Evolutionary conservation across 2,888 invertebrate species (phyloP).

Genomic region (Amblyjoppa fuscipennis): DNA sequence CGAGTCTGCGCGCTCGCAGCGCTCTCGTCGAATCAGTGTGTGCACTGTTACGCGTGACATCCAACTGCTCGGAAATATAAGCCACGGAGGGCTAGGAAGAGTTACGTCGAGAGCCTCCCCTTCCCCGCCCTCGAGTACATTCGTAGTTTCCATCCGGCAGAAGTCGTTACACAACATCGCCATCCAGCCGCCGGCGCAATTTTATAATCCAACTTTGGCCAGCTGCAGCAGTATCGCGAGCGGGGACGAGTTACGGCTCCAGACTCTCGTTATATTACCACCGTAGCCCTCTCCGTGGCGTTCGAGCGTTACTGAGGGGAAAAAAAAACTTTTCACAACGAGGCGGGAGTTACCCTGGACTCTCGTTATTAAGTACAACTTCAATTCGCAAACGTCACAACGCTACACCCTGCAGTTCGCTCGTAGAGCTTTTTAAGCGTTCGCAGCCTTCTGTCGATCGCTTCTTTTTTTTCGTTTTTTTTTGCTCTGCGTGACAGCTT

Average conservation of each 20-base stretch:
- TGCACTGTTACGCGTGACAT: not conserved
- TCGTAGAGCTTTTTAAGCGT: constrained; percentile 13
- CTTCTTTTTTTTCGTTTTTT: not conserved
- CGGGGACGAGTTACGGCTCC: constrained; percentile 57
- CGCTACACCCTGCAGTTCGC: constrained; percentile 19
- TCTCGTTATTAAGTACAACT: constrained; percentile 51
- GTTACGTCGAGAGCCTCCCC: constrained; percentile 1
- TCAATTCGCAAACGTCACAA: constrained; percentile 50
- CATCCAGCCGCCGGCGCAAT: constrained; percentile 57
- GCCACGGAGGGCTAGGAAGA: not conserved
- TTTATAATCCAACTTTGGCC: constrained; percentile 72
- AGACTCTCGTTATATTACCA: constrained; percentile 53
- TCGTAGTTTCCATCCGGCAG: constrained; percentile 59
- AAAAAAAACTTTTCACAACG: constrained; percentile 52
- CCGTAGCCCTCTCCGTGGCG: constrained; percentile 16
- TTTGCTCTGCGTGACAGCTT: not conserved
- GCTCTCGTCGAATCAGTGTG: not conserved
- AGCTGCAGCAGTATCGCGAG: constrained; percentile 56
- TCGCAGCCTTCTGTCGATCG: not conserved
- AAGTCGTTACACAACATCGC: constrained; percentile 53
- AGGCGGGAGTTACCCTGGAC: constrained; percentile 13
- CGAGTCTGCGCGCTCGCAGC: constrained; percentile 32
- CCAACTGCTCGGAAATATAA: not conserved
- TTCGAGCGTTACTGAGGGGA: constrained; percentile 16
- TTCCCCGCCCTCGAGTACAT: not conserved